Conservation (phyloP, 2,797 vertebrate species). For the Falco cherrug region DNA sequence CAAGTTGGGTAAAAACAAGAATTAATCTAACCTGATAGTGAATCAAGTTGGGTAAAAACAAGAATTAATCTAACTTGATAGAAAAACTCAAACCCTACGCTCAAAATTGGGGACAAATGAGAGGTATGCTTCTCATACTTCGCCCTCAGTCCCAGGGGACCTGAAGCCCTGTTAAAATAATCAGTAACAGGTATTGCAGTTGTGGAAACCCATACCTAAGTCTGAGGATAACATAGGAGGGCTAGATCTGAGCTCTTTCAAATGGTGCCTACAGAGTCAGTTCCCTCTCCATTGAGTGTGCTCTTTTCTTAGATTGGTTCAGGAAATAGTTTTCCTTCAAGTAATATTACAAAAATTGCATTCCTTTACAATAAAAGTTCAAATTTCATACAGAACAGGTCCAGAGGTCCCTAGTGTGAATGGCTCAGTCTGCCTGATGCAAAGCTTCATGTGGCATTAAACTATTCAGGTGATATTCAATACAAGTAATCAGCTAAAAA, state of each 20-base stretch:
- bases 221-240: background rate
- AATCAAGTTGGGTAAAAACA: background rate
- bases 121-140: background rate
- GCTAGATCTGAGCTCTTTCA: background rate
- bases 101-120: background rate
- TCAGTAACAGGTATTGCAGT: background rate
- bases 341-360: background rate
- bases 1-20: background rate
- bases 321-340: background rate
- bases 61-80: background rate
- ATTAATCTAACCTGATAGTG: background rate
- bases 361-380: background rate
- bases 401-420: background rate
- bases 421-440: background rate
- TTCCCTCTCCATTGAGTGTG: background rate
- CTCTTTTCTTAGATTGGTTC: background rate
- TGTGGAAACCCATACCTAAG: conserved; percentile 2
- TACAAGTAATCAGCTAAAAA: background rate
- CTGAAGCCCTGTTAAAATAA: background rate
- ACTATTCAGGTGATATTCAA: background rate
- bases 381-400: background rate
- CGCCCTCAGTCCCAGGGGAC: background rate
- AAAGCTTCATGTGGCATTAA: background rate
- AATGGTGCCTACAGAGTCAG: background rate
- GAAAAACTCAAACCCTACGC: background rate